Conservation (phyloP, 2,888 invertebrate species). For the Ecliptopera silaceata region DNA sequence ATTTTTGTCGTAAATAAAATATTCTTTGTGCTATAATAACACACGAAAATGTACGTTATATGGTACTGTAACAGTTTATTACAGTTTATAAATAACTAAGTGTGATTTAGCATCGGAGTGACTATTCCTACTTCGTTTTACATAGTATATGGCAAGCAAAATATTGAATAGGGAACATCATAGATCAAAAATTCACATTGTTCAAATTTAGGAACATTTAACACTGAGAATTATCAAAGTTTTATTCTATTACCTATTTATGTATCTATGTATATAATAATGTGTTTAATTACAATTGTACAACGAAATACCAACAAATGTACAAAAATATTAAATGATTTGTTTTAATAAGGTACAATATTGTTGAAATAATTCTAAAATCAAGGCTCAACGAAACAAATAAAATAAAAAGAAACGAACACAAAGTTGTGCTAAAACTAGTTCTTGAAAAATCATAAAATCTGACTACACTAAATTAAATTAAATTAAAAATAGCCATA, state of each 20-base stretch:
- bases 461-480: conserved; percentile 62
- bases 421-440: conserved; percentile 69
- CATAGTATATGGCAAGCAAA: conserved; percentile 77
- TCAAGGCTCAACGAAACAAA: conserved; percentile 61
- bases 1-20: conserved; percentile 3
- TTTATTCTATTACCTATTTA: conserved; percentile 73
- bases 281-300: conserved; percentile 62
- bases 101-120: conserved; percentile 36
- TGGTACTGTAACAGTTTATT: conserved; percentile 17
- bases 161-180: conserved; percentile 56
- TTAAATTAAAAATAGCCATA: conserved; percentile 74
- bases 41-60: conserved; percentile 1
- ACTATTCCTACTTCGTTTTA: conserved; percentile 49
- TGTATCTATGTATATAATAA: conserved; percentile 62
- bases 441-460: conserved; percentile 59
- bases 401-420: conserved; percentile 60
- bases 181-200: conserved; percentile 67
- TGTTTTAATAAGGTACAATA: conserved; percentile 35
- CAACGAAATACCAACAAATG: conserved; percentile 62
- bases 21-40: conserved; percentile 31
- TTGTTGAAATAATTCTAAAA: conserved; percentile 38
- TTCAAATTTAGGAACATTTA: conserved; percentile 82
- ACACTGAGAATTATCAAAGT: conserved; percentile 79
- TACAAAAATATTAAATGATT: conserved; percentile 40
- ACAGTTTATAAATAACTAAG: conserved; percentile 26